A percentile compares a stretch with the other conserved stretches of the same genome.
These are phyloP conservation scores for Drosophila limbata DNA, from an alignment of 2,888 invertebrate species.

Conservation along the genomic window DNA sequence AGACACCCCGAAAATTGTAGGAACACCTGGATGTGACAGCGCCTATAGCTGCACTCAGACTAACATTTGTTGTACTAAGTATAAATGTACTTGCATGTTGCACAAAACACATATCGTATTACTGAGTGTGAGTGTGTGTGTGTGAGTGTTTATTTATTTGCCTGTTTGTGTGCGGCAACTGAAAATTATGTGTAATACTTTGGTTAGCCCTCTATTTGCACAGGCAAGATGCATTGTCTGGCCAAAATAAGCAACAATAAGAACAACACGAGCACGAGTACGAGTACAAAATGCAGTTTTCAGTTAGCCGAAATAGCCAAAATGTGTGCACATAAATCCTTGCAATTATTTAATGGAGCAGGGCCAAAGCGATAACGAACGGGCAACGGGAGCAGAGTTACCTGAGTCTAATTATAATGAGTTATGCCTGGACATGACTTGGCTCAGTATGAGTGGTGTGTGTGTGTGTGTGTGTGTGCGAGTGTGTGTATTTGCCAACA, in stretches of 20 bases:
- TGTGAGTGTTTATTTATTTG: constrained; percentile 19
- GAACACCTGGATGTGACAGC: constrained; percentile 4
- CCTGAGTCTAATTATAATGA: constrained; percentile 74
- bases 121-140: constrained; percentile 3
- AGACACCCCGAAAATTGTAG: neutral
- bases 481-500: constrained; percentile 33
- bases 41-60: constrained; percentile 47
- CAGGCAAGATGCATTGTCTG: constrained; percentile 67
- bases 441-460: constrained; percentile 12
- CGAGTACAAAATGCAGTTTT: constrained; percentile 33
- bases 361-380: constrained; percentile 63
- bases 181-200: constrained; percentile 78
- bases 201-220: constrained; percentile 61
- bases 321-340: constrained; percentile 77
- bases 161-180: constrained; percentile 50
- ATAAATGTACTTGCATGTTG: constrained; percentile 68
- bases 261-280: constrained; percentile 12
- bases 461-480: neutral
- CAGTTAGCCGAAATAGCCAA: constrained; percentile 47
- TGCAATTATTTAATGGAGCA: constrained; percentile 75
- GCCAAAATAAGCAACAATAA: constrained; percentile 30
- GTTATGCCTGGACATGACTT: constrained; percentile 69
- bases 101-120: constrained; percentile 41
- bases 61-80: constrained; percentile 50
- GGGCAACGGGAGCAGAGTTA: constrained; percentile 35